phyloP scores from a whole-genome alignment of 2,113 vertebrate species.

The Halcyon senegalensis region DNA sequence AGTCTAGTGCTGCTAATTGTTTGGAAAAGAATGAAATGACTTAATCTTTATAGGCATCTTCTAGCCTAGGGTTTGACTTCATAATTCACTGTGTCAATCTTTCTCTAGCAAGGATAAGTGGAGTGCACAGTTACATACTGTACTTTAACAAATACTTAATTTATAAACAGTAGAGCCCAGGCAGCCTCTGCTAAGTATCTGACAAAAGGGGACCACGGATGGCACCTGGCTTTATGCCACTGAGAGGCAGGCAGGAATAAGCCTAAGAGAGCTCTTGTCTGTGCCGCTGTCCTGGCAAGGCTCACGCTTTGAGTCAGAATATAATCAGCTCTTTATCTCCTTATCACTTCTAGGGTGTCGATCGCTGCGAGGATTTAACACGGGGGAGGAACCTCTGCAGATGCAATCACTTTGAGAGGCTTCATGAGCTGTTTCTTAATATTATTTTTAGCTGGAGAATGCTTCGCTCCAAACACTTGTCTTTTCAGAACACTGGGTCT shows the following conservation, averaged over 20 bases:
- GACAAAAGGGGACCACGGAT: slow-evolving; percentile 70
- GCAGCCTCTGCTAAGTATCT: slow-evolving; percentile 62
- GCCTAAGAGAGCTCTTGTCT: slow-evolving; percentile 47
- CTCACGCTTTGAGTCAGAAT: slow-evolving; percentile 74
- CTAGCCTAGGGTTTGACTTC: slow-evolving; percentile 65
- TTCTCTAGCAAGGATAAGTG: slow-evolving; percentile 67
- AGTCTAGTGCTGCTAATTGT: slow-evolving; percentile 71
- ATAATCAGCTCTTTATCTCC: slow-evolving; percentile 86
- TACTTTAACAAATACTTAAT: slow-evolving; percentile 53
- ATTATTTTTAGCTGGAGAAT: slow-evolving; percentile 72
- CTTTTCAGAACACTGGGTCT: neutral
- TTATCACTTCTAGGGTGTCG: slow-evolving; percentile 78
- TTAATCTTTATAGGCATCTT: slow-evolving; percentile 77
- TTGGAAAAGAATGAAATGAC: slow-evolving; percentile 54
- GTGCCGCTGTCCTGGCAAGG: slow-evolving; percentile 76
- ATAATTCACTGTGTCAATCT: slow-evolving; percentile 62
- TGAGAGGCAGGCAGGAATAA: slow-evolving; percentile 72
- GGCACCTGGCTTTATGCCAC: slow-evolving; percentile 76
- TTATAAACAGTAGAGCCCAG: slow-evolving; percentile 61
- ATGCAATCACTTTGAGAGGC: neutral
- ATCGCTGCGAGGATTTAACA: slow-evolving; percentile 79
- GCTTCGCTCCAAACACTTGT: slow-evolving; percentile 39
- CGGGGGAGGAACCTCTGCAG: slow-evolving; percentile 71
- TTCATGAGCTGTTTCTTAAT: slow-evolving; percentile 54
- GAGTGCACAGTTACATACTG: slow-evolving; percentile 21